Base-by-base conservation (phyloP, 2,113 vertebrate genomes). In the Peromyscus leucopus region DNA sequence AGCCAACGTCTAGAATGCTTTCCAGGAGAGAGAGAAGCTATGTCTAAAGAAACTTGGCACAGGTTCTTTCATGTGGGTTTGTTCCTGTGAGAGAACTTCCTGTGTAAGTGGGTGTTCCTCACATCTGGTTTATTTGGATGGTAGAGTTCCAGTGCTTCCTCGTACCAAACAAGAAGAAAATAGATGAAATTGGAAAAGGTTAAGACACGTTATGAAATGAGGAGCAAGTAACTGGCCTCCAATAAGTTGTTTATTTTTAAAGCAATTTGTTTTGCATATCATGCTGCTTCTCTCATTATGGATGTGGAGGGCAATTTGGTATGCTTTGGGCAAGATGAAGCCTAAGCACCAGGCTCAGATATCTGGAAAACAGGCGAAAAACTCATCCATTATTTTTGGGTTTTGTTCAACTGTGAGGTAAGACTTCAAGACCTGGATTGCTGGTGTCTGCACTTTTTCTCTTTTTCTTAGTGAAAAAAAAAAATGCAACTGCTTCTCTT, bases 81-180 rank as follows among this genome's bases (percentile, higher is more conserved):
- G 1, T 39, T 63, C 94, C 4, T 67, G 28, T 87, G 92, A 93
- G 57, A 65, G 63, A n/a, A 69, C 11, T 95, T 97, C 36, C 22
- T 97, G 96, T 88, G 33, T 94, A 74, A 96, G 69, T 95, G 90
- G 71, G 24, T 97, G 94, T 96, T 98, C 96, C 84, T 90, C 83
- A 96, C 67, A 86, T 97, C 97, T 97, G 71, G 15, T 95, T 96
- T 95, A 95, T 97, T 88, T 98, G 95, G 36, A 69, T 94, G 42
- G 57, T 95, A 82, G 82, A 84, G 94, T 95, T 67, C 55, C 79
- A 93, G 78, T 89, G 87, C 61, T 96, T 74, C 75, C 92, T 84
- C 22, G 1, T 59, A 39, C 71, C 91, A 97, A 97, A 93, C 95
- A 89, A 96, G 78, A 97, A 80, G 67, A 92, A 63, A 42, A 92